Conservation (phyloP, 2,797 vertebrate genomes). For the Crocodylus rhombifer region DNA sequence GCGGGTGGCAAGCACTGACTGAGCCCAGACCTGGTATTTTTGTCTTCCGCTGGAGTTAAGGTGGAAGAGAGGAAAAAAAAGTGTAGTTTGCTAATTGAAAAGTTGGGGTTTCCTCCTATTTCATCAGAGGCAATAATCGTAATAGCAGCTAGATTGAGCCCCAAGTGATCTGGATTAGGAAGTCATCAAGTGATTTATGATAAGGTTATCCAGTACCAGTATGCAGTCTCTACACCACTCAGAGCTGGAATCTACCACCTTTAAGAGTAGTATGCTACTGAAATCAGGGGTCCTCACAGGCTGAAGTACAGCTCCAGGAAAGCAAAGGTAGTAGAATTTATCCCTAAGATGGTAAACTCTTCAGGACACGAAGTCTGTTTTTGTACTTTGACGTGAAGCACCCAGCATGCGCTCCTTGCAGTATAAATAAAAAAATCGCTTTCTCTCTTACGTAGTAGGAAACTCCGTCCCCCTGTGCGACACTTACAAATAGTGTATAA, state of each 20-base stretch:
- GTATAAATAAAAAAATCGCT: background rate
- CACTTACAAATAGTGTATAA: background rate
- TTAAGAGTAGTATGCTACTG: background rate
- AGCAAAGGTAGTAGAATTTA: background rate
- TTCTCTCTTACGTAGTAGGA: background rate
- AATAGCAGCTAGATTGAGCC: background rate
- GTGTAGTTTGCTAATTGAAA: background rate
- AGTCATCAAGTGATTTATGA: background rate
- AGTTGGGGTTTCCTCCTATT: background rate
- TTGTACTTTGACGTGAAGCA: background rate
- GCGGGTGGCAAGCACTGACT: background rate
- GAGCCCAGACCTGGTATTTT: background rate
- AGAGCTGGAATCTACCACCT: background rate
- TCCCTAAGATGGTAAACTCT: background rate
- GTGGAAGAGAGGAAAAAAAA: background rate
- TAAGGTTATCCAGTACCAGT: background rate
- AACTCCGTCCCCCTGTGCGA: background rate
- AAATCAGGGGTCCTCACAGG: background rate
- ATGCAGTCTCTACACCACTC: background rate
- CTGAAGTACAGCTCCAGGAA: background rate
- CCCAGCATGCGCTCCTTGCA: background rate
- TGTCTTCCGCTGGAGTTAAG: background rate
- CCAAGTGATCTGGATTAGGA: background rate
- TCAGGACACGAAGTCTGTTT: background rate
- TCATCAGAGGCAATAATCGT: background rate